Percentiles rank a stretch among this genome's conserved stretches.
Evolutionary conservation across 1,140 invertebrate genomes (phyloP).

Genomic region (Drosophila tristis): DNA sequence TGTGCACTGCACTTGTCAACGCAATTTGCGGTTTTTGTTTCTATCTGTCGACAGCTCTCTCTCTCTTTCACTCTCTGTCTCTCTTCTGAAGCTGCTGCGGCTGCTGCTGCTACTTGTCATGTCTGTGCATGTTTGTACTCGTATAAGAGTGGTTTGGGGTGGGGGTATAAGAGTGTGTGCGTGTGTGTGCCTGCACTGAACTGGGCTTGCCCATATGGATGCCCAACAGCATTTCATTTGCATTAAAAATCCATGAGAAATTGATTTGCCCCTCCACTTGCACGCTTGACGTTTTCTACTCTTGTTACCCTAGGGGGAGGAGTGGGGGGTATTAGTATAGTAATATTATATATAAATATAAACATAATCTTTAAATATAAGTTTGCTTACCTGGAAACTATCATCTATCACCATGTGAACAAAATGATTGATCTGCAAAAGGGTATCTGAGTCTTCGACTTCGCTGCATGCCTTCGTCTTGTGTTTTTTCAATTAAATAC

Average conservation of each 20-base stretch:
- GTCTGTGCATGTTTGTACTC: slow-evolving; percentile 4
- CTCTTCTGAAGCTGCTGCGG: slow-evolving; percentile 6
- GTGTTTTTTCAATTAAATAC: slow-evolving; percentile 63
- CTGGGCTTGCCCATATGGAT: slow-evolving; percentile 50
- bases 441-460: too few relatives aligned
- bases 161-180: slow-evolving; percentile 1
- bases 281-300: slow-evolving; percentile 16
- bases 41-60: slow-evolving; percentile 9
- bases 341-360: too few relatives aligned
- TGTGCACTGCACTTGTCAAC: slow-evolving; percentile 80
- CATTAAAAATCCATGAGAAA: slow-evolving; percentile 73
- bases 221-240: slow-evolving; percentile 63
- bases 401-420: too few relatives aligned
- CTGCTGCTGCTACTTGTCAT: slow-evolving; percentile 63
- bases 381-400: too few relatives aligned
- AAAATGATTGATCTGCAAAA: too few relatives aligned
- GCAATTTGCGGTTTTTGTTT: slow-evolving; percentile 62
- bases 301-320: too few relatives aligned
- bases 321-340: too few relatives aligned
- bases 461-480: too few relatives aligned
- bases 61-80: neutral
- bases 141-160: too few relatives aligned
- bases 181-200: slow-evolving; percentile 39
- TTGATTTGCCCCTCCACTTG: slow-evolving; percentile 45
- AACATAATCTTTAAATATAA: too few relatives aligned